Evolutionary conservation across 92 coral and sea anemone genomes (phyloP).

Genomic region (Micromussa lordhowensis): DNA sequence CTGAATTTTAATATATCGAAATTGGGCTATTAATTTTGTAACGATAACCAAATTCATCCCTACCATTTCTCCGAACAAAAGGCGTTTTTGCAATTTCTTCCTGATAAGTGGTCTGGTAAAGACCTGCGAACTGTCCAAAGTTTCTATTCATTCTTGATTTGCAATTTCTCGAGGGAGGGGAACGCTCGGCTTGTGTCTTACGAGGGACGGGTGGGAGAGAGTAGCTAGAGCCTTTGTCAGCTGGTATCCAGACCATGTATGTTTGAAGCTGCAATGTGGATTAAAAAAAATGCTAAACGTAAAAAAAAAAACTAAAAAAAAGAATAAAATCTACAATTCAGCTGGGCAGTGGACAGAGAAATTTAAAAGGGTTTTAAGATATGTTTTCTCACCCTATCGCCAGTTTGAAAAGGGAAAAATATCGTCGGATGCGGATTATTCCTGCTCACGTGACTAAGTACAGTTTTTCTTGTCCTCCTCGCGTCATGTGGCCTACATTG

Average conservation of each 20-base stretch:
- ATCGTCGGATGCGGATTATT: conserved; percentile 89
- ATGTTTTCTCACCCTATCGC: conserved; percentile 78
- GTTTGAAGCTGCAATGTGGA: conserved; percentile 60
- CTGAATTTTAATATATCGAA: no score
- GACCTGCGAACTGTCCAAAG: conserved; percentile 44
- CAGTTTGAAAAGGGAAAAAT: conserved; percentile 85
- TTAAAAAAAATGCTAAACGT: background rate
- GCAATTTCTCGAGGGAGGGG: conserved; percentile 35
- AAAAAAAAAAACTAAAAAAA: no score
- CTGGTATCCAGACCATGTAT: conserved; percentile 90
- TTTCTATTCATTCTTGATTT: conserved; percentile 31
- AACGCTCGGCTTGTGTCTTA: conserved; percentile 11
- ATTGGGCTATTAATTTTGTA: no score
- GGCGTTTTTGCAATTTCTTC: conserved; percentile 74
- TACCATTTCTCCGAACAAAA: conserved; percentile 67
- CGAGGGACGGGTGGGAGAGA: conserved; percentile 65
- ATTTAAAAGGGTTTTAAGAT: background rate
- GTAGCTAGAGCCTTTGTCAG: conserved; percentile 47
- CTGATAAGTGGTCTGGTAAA: conserved; percentile 70
- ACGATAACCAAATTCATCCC: background rate
- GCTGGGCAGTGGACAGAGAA: background rate
- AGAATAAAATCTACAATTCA: no score
- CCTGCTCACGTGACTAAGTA: conserved; percentile 73
- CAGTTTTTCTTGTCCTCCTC: conserved; percentile 19
- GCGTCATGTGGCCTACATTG: conserved; percentile 42